Evolutionary conservation across 2,797 vertebrate species (phyloP).

Genomic region (Aphelocoma californica): DNA sequence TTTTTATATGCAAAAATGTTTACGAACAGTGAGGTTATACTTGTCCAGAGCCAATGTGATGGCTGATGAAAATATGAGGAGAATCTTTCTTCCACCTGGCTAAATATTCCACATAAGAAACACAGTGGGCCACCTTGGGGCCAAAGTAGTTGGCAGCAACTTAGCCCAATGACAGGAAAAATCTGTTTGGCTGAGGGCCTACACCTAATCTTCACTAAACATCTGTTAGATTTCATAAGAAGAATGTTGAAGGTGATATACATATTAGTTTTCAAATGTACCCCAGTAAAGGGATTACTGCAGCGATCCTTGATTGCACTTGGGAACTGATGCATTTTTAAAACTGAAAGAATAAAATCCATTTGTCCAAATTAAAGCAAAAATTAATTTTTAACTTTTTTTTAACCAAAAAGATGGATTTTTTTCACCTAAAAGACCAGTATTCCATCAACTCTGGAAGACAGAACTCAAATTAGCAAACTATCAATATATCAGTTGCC

Average conservation of each 20-base stretch:
- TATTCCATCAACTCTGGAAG: neutral
- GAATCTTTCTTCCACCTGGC: neutral
- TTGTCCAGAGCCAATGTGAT: neutral
- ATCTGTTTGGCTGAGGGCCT: slow-evolving; percentile 36
- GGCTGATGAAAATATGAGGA: neutral
- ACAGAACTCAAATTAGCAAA: neutral
- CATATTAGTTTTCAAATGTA: slow-evolving; percentile 56
- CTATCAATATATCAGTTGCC: neutral
- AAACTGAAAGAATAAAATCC: neutral
- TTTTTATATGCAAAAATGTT: neutral
- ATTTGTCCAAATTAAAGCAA: neutral
- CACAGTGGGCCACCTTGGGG: neutral
- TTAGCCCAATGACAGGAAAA: slow-evolving; percentile 31
- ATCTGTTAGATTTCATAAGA: slow-evolving; percentile 49
- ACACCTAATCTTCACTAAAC: slow-evolving; percentile 37
- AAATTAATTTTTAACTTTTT: neutral
- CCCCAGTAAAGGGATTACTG: neutral
- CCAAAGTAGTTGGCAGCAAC: neutral
- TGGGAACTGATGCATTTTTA: neutral
- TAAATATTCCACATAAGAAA: neutral
- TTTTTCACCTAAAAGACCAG: neutral
- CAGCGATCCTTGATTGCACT: neutral
- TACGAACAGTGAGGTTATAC: neutral
- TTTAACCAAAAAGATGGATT: neutral
- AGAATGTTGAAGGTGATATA: slow-evolving; percentile 72